Evolutionary conservation across 2,797 vertebrate species (phyloP).

Genomic region (Lagodon rhomboides): DNA sequence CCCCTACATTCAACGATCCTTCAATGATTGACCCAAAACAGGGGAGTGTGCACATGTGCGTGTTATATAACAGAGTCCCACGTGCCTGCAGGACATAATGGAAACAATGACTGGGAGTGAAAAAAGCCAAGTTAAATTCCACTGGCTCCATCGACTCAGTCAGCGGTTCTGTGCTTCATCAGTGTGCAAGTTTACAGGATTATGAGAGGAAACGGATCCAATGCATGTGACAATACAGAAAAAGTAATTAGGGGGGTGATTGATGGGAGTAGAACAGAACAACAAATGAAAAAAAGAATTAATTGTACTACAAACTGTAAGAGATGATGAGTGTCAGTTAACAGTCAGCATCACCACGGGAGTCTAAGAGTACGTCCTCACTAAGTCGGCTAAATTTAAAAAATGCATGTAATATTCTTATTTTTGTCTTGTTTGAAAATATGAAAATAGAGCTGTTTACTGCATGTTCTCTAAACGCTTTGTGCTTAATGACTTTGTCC

Average conservation of each 20-base stretch:
- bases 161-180: conserved; percentile 55
- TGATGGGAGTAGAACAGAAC: not conserved
- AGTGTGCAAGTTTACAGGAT: conserved; percentile 54
- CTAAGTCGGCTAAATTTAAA: not conserved
- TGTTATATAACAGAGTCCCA: conserved; percentile 49
- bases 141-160: conserved; percentile 23
- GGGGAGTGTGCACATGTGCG: conserved; percentile 35
- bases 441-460: not conserved
- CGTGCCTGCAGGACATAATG: conserved; percentile 47
- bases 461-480: not conserved
- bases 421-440: not conserved
- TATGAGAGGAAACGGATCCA: conserved; percentile 38
- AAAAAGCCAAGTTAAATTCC: conserved; percentile 35
- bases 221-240: not conserved
- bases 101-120: conserved; percentile 59
- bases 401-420: not conserved
- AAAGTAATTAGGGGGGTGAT: not conserved
- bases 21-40: conserved; percentile 30
- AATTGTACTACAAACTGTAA: not conserved
- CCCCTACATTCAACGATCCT: conserved; percentile 29
- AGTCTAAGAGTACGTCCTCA: not conserved
- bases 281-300: not conserved
- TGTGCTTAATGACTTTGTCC: not conserved
- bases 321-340: conserved; percentile 15
- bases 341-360: conserved; percentile 30